These are phyloP conservation scores for Eulithis prunata DNA, from an alignment of 2,888 invertebrate species.

Conservation along the genomic window DNA sequence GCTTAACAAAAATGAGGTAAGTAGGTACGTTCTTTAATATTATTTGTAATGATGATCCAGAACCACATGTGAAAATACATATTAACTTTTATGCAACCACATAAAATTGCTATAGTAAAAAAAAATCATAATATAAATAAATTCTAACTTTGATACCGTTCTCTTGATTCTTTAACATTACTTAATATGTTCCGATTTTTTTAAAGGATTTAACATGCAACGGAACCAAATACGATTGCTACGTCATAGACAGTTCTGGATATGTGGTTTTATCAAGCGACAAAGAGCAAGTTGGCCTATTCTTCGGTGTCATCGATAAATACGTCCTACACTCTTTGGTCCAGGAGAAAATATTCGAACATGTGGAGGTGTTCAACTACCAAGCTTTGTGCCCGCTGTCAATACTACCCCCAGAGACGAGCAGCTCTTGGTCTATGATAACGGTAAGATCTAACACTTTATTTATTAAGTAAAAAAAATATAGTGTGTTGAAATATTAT, in stretches of 20 bases:
- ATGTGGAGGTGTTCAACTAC: constrained; percentile 92
- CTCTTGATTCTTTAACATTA: too few relatives aligned
- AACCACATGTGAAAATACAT: too few relatives aligned
- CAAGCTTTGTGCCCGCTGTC: constrained; percentile 88
- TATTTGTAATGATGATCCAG: not conserved
- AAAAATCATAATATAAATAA: too few relatives aligned
- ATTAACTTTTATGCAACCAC: too few relatives aligned
- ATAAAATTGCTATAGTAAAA: too few relatives aligned
- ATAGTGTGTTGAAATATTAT: not conserved
- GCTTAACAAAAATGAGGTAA: constrained; percentile 53
- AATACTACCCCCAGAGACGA: constrained; percentile 46
- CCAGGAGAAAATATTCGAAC: constrained; percentile 88
- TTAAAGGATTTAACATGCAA: constrained; percentile 71
- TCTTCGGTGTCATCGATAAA: constrained; percentile 90
- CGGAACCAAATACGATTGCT: constrained; percentile 89
- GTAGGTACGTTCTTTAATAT: constrained; percentile 47
- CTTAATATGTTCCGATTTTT: too few relatives aligned
- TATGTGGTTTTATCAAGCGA: constrained; percentile 90
- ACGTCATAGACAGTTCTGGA: constrained; percentile 96
- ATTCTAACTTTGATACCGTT: too few relatives aligned
- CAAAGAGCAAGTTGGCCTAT: constrained; percentile 88
- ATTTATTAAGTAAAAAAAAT: not conserved
- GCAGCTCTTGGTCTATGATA: constrained; percentile 59
- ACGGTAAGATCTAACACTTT: constrained; percentile 51
- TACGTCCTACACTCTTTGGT: constrained; percentile 91